Base-by-base conservation (phyloP, 2,797 vertebrate genomes). In the Peromyscus melanophrys region DNA sequence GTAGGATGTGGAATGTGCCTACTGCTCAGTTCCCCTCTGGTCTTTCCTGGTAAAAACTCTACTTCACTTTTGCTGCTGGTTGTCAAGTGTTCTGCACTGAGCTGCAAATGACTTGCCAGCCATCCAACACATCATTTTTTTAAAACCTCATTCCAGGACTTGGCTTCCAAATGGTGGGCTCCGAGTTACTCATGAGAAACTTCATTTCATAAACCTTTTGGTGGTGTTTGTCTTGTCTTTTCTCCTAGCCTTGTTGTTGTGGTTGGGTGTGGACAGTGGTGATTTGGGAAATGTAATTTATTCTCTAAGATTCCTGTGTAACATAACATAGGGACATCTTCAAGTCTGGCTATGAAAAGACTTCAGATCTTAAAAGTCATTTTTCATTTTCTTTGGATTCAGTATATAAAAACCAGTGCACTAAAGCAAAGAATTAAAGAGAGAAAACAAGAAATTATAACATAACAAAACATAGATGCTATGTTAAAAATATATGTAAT, bases 21-120 rank as follows among this genome's bases (percentile, higher is more conserved):
- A 88, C 49, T 96, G 52, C 92, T 97, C 52, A 49, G 49, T 67
- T 96, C 63, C 21, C 63, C 73, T 96, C 81, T 69, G n/a, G 17
- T 96, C 49, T 94, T 95, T 67, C 75, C 76, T 95, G 80, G 46
- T 52, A 78, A 96, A 96, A 31, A 21, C n/a, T 92, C 43, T 65
- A 19, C 77, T 97, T 85, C 14, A n/a, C 52, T 95, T 75, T 84
- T 93, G 65, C 80, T 93, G 61, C 88, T 88, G 67, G 88, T 90
- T 96, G 49, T 65, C 43, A 93, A 95, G 37, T 61, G 57, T 34
- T 90, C 63, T 92, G 67, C 12, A 93, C 31, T 65, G 69, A 29
- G 82, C 59, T 92, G 61, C 37, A 95, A 87, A 96, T 65, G 63
- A 94, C 67, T 97, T 95, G 71, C 21, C 11, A 94, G 43, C 6